These are phyloP conservation scores for Psilopsiagon aurifrons DNA, from an alignment of 2,113 vertebrate genomes.

Conservation along the genomic window DNA sequence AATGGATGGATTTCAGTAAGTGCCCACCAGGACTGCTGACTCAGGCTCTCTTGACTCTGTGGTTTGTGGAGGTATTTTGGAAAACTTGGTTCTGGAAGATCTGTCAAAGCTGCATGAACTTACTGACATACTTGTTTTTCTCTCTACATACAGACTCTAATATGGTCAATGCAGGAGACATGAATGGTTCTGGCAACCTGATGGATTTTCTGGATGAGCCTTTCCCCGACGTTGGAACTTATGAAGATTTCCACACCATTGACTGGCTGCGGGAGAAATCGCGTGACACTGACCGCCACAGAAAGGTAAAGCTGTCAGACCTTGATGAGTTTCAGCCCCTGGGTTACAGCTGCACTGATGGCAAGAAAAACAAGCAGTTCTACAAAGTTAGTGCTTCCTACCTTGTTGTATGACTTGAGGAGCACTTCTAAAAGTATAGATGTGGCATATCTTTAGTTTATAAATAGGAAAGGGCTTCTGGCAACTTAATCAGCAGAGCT, in stretches of 20 bases:
- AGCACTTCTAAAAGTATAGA: background rate
- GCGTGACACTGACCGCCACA: constrained; percentile 92
- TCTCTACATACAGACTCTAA: constrained; percentile 71
- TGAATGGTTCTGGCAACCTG: constrained; percentile 90
- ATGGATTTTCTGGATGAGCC: constrained; percentile 98
- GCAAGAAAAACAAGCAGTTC: background rate
- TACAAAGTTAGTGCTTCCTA: background rate
- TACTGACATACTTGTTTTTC: background rate
- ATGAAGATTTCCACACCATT: constrained; percentile 97
- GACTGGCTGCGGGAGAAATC: constrained; percentile 98
- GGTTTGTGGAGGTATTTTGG: background rate
- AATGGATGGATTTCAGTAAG: background rate
- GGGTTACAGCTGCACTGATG: background rate
- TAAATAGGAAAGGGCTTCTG: background rate
- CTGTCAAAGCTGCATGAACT: background rate
- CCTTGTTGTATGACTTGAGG: background rate
- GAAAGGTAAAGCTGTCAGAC: constrained; percentile 79
- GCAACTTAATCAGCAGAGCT: background rate
- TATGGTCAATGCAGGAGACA: constrained; percentile 86
- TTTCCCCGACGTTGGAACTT: constrained; percentile 93
- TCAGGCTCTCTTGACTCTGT: background rate
- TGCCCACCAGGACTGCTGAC: background rate
- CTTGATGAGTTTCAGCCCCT: accelerated
- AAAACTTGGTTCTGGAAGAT: background rate
- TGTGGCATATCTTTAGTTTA: background rate